A percentile compares a stretch with the other conserved stretches of the same genome.
Conservation (phyloP, 2,113 vertebrate genomes). For the Phoenicopterus ruber region DNA sequence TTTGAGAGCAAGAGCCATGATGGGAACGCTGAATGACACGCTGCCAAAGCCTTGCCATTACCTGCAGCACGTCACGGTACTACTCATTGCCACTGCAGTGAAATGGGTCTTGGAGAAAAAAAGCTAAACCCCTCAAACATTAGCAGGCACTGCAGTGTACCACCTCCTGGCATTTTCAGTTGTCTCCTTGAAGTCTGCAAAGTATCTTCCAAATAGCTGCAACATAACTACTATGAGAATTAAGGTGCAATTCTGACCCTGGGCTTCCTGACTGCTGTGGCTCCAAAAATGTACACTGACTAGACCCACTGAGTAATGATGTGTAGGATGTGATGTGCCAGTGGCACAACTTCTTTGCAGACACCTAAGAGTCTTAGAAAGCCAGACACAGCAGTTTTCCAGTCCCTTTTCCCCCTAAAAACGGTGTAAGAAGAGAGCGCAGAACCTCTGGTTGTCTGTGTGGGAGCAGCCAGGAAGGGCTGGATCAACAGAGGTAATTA, state of each 20-base stretch:
- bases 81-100: not conserved
- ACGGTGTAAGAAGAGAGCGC: accelerated
- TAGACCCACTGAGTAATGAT: not conserved
- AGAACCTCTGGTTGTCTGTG: not conserved
- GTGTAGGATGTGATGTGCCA: not conserved
- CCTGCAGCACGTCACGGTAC: accelerated
- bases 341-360: not conserved
- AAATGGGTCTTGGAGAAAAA: not conserved
- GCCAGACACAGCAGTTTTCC: not conserved
- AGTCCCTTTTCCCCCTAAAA: not conserved
- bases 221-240: not conserved
- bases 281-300: not conserved
- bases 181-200: not conserved
- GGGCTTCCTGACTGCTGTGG: not conserved
- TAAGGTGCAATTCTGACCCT: not conserved
- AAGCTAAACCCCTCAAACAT: not conserved
- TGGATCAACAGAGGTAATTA: not conserved
- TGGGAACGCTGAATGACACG: accelerated
- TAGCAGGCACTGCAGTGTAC: not conserved
- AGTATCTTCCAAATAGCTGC: not conserved
- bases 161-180: not conserved
- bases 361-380: not conserved
- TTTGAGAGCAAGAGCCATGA: not conserved
- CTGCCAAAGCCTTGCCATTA: not conserved
- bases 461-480: not conserved